phyloP scores from a whole-genome alignment of 2,888 invertebrate genomes.

The Tanytarsus gracilentus region DNA sequence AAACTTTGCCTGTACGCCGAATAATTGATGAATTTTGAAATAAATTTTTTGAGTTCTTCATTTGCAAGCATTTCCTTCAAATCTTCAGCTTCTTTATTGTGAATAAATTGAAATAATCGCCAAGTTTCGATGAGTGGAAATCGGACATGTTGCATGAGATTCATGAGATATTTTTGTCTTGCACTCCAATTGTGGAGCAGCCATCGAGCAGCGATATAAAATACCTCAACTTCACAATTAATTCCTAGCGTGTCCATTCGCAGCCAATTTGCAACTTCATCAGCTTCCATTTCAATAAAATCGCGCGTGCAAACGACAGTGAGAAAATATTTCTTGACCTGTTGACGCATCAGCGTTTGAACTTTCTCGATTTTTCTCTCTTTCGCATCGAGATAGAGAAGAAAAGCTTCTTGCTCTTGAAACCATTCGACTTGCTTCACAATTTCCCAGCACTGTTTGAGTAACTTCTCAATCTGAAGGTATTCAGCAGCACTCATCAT shows the following conservation, averaged over 20 bases:
- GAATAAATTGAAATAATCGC: constrained; percentile 68
- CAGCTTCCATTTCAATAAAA: constrained; percentile 55
- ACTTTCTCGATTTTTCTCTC: constrained; percentile 39
- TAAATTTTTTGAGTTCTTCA: constrained; percentile 62
- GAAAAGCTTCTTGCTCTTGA: constrained; percentile 64
- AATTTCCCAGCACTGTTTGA: constrained; percentile 69
- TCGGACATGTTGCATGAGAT: constrained; percentile 61
- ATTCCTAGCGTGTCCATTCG: constrained; percentile 65
- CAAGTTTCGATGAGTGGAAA: constrained; percentile 73
- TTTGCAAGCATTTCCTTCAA: constrained; percentile 59
- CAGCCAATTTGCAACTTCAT: constrained; percentile 58
- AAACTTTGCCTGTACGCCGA: neutral
- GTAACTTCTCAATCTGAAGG: constrained; percentile 61
- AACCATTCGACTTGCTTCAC: constrained; percentile 61
- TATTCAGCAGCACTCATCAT: constrained; percentile 63
- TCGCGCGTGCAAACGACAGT: constrained; percentile 66
- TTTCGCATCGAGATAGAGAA: constrained; percentile 55
- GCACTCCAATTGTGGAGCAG: constrained; percentile 59
- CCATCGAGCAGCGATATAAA: constrained; percentile 63
- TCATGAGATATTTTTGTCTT: constrained; percentile 49
- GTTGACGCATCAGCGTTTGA: constrained; percentile 45
- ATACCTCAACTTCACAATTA: constrained; percentile 51
- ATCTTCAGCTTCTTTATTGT: constrained; percentile 63
- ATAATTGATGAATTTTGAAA: constrained; percentile 71
- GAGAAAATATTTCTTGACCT: constrained; percentile 66